Percentiles rank a stretch among this genome's conserved stretches.
Evolutionary conservation across 2,113 vertebrate species (phyloP).

Genomic region (Eudyptes chrysolophus): DNA sequence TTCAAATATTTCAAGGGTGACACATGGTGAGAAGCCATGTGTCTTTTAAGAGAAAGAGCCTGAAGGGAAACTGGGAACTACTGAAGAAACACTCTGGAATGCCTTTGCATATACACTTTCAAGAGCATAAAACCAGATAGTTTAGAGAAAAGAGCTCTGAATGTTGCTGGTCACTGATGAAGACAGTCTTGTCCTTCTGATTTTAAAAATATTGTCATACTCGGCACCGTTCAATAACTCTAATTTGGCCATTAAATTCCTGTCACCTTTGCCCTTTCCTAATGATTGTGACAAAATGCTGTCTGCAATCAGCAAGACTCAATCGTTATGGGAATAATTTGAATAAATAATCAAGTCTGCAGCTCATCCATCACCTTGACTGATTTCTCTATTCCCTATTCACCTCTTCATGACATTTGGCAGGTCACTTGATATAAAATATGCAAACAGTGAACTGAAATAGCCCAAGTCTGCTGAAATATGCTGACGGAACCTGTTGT

Average conservation of each 20-base stretch:
- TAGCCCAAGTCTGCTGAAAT: constrained; percentile 41
- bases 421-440: constrained; percentile 58
- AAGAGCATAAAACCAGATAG: background rate
- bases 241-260: constrained; percentile 70
- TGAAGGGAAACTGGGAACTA: background rate
- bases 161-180: background rate
- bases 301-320: constrained; percentile 66
- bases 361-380: constrained; percentile 72
- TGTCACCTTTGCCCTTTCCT: constrained; percentile 66
- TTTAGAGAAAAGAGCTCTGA: background rate
- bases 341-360: constrained; percentile 74
- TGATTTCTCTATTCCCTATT: constrained; percentile 70
- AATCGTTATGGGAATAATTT: constrained; percentile 60
- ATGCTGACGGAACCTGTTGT: background rate
- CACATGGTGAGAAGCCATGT: background rate
- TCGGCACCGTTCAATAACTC: background rate
- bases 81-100: background rate
- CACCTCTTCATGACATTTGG: constrained; percentile 66
- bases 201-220: constrained; percentile 24
- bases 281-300: constrained; percentile 70
- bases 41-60: background rate
- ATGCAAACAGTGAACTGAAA: constrained; percentile 39
- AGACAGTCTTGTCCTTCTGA: background rate
- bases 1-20: background rate
- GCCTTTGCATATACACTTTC: background rate